These are phyloP conservation scores for Agrypnus murinus DNA, from an alignment of 2,888 invertebrate genomes.

Conservation along the genomic window DNA sequence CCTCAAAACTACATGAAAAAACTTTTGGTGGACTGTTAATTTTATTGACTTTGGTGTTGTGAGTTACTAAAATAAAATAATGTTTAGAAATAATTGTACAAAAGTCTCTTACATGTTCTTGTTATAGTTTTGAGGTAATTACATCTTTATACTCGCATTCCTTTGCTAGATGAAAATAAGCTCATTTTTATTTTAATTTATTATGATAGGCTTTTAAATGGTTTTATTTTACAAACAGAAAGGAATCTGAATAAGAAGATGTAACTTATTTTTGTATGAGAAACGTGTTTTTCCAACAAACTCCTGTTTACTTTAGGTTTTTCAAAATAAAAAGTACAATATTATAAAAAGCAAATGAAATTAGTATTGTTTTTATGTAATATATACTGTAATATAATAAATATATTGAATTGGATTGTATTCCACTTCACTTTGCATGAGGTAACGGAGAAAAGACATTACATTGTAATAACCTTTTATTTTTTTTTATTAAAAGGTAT, in stretches of 20 bases:
- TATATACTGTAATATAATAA: not conserved
- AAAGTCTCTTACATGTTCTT: not conserved
- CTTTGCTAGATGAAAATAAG: not conserved
- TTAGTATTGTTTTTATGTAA: not conserved
- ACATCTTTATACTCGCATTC: not conserved
- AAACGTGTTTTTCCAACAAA: not conserved
- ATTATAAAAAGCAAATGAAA: not conserved
- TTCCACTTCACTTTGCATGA: constrained; percentile 15
- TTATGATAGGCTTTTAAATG: not conserved
- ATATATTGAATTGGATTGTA: constrained; percentile 1
- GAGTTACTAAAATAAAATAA: not conserved
- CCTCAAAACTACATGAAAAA: constrained; percentile 5
- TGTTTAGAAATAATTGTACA: not conserved
- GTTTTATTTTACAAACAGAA: not conserved
- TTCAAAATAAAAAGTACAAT: not conserved
- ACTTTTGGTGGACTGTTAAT: constrained; percentile 13
- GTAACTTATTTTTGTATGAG: constrained; percentile 6
- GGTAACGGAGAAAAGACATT: not conserved
- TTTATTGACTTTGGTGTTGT: not conserved
- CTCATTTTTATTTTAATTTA: not conserved
- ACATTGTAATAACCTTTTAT: not conserved
- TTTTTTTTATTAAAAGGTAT: not conserved
- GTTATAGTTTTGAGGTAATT: not conserved
- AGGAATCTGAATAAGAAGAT: not conserved
- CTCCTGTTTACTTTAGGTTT: not conserved